Conservation (phyloP, 2,797 vertebrate species). For the Nyctibius grandis region DNA sequence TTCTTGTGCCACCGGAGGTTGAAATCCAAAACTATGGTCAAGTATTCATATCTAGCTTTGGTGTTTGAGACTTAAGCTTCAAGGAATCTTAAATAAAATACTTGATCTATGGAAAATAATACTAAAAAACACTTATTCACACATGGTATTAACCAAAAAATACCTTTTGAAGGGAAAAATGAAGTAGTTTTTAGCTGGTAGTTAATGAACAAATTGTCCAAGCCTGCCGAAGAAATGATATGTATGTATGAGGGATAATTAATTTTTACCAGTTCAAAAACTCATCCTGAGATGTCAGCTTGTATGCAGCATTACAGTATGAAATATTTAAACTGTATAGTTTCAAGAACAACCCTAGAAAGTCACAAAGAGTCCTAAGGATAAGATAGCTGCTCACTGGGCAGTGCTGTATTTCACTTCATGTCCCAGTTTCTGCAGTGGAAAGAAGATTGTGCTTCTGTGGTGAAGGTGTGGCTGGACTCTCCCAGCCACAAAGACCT, state of each 20-base stretch:
- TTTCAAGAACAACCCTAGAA: not conserved
- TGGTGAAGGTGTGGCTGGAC: not conserved
- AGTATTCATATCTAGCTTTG: not conserved
- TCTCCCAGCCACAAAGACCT: not conserved
- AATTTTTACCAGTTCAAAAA: not conserved
- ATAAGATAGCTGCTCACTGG: not conserved
- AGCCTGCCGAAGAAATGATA: not conserved
- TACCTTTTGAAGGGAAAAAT: not conserved
- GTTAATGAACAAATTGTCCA: not conserved
- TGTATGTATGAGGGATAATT: not conserved
- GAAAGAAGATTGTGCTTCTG: not conserved
- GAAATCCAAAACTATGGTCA: not conserved
- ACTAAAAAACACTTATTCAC: not conserved
- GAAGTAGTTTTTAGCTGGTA: not conserved
- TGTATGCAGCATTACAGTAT: not conserved
- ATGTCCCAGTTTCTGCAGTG: not conserved
- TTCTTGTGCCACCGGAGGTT: not conserved
- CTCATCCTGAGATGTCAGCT: not conserved
- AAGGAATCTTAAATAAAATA: not conserved
- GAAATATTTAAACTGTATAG: not conserved
- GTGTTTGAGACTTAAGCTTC: not conserved
- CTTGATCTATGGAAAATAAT: not conserved
- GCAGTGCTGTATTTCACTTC: not conserved
- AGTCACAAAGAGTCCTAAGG: not conserved
- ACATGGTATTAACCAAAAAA: not conserved